Evolutionary conservation across 1,140 invertebrate genomes (phyloP), one percentile per base, ranked within the genome.

Genomic region (Lamellibrachia luymesi): DNA sequence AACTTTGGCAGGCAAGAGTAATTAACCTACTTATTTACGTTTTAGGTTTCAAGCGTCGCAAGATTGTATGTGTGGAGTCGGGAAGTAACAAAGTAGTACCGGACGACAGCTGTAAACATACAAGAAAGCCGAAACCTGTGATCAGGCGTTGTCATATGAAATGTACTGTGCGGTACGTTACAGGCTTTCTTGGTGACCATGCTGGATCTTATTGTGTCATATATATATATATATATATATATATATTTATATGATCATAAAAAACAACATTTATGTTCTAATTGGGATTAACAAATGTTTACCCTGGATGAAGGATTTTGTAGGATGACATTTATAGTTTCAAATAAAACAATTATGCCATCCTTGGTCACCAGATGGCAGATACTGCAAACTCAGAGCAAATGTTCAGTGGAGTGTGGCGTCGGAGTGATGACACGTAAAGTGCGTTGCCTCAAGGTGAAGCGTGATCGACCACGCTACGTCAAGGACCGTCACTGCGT

Each of bases 401-500:
- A 94, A 94, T 96, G 96, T 93, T 95, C 95, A 10, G 94, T 94
- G 2, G 94, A 94, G 8, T 96, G 96, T 95, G 96, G 96, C 10
- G 93, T 93, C 52, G 95, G 95, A 27, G 93, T 95, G 50, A 93
- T 94, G 22, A 94, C 94, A 64, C 95, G 96, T 96, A 96, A 95
- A 2, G 96, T 97, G 10, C 96, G 96, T 50, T 97, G 97, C 95
- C 94, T 97, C 17, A 96, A 97, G 94, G 92, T 93, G 10, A 94
- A 25, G 92, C 93, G 90, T 92, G 91, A 22, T 27, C 92, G 4
- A 92, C 96, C 95, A 0, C 95, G 94, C n/a, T 94, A 94, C 4
- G 94, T 97, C 5, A 95, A 96, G 49, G 95, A 96, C 6, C 95
- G 96, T 10, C 95, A 96, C 51, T 98, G 98, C 95, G 95, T 96